Base-by-base conservation (phyloP, 2,113 vertebrate genomes). In the Xyliphius kryptos region DNA sequence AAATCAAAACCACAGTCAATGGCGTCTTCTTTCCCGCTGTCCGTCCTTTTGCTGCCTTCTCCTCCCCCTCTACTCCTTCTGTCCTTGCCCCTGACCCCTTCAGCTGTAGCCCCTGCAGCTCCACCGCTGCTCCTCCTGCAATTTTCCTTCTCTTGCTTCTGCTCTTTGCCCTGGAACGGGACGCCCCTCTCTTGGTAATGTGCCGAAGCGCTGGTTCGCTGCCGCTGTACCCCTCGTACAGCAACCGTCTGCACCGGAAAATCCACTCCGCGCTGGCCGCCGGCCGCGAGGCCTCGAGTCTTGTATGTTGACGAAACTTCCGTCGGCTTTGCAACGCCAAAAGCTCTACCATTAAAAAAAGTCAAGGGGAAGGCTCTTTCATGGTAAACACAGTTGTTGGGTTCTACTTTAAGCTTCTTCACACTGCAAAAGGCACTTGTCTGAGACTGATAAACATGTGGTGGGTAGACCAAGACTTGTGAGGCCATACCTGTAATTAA, bases 351-450 rank as follows among this genome's bases (percentile, higher is more conserved):
- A 81, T 92, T 97, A 91, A 97, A 86, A 83, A 89, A 92, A 83
- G 92, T 92, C 88, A 81, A 81, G 2, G 90, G 91, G 81, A 89
- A 92, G 82, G 82, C 86, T 89, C 90, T 91, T 85, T 96, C 93
- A 84, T 93, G 93, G 91, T 94, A 97, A 81, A 95, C 89, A 67
- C 93, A 94, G 86, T 90, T 91, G 86, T 89, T 92, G 90, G 94
- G 91, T 89, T 97, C 96, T 81, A 94, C 86, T 95, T 95, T 98
- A 61, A 98, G 92, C 93, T 98, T 98, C 91, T 98, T 98, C 88
- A 96, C 93, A 85, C 92, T 95, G 91, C 92, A 95, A 93, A 98
- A 97, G 96, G 96, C 96, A 98, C 96, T 98, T 97, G 94, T 95
- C 93, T 97, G 96, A 87, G 91, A 95, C 94, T 97, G 95, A 97